A percentile compares a stretch with the other conserved stretches of the same genome.
Conservation (phyloP, 2,797 vertebrate species). For the Falco peregrinus region DNA sequence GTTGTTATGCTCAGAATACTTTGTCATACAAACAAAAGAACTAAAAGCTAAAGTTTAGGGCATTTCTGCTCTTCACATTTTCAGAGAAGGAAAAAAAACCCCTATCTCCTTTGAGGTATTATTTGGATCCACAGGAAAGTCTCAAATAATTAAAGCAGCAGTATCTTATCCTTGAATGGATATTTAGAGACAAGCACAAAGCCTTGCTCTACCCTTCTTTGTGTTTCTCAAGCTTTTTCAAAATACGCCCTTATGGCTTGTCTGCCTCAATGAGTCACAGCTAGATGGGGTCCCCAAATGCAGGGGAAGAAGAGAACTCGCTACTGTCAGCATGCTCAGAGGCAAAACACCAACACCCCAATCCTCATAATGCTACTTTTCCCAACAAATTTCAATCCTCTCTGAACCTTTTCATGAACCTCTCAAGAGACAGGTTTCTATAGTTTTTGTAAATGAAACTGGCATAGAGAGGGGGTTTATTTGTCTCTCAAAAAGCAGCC, state of each 20-base stretch:
- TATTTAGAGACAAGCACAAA: neutral
- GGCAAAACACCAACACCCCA: neutral
- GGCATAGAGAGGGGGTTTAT: neutral
- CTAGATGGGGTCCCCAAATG: neutral
- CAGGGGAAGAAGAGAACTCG: neutral
- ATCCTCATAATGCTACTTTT: neutral
- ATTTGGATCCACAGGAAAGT: neutral
- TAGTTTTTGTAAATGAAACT: neutral
- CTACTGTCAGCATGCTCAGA: neutral
- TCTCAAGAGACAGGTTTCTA: neutral
- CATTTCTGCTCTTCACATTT: neutral
- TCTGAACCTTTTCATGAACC: neutral
- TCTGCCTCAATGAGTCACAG: neutral
- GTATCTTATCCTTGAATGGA: neutral
- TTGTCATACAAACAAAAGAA: neutral
- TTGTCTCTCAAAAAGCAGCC: neutral
- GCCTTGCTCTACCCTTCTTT: neutral
- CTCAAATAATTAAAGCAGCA: neutral
- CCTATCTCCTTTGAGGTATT: neutral
- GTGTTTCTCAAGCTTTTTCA: neutral
- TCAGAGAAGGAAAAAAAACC: neutral
- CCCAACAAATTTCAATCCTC: neutral
- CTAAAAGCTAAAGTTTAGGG: neutral
- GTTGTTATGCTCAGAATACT: neutral
- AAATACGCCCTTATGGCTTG: neutral